Evolutionary conservation across 2,113 vertebrate species (phyloP).

Genomic region (Corythornis vintsioides): DNA sequence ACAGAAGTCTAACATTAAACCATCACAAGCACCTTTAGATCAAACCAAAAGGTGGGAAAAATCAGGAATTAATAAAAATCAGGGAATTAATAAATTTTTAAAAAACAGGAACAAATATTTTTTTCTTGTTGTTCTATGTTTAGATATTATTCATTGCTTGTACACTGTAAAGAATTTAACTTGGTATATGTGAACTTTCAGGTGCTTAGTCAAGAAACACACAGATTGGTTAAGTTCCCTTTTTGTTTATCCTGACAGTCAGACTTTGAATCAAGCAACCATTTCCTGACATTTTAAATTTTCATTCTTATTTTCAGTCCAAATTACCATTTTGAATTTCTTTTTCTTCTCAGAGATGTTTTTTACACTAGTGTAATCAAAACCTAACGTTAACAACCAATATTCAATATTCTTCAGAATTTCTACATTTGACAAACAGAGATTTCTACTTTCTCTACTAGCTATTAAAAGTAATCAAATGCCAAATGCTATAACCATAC

Average conservation of each 20-base stretch:
- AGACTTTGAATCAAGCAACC: neutral
- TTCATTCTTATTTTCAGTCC: neutral
- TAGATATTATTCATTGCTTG: neutral
- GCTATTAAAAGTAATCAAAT: neutral
- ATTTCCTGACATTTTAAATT: neutral
- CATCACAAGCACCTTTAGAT: neutral
- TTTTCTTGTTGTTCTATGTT: too few species aligned
- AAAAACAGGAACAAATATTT: too few species aligned
- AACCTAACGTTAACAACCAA: neutral
- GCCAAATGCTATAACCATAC: constrained; percentile 46
- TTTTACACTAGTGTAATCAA: neutral
- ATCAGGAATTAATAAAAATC: neutral
- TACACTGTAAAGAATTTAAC: neutral
- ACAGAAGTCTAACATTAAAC: neutral
- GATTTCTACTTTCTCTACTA: neutral
- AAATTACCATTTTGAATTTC: neutral
- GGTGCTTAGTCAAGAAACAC: neutral
- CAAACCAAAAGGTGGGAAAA: neutral
- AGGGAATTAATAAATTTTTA: too few species aligned
- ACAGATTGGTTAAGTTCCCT: neutral
- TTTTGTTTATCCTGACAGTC: neutral
- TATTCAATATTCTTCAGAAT: neutral
- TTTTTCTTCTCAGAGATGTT: neutral
- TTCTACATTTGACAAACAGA: neutral
- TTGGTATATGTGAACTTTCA: neutral